Percentiles rank a stretch among this genome's conserved stretches.
phyloP scores from a whole-genome alignment of 1,140 invertebrate species.

The Brachionus plicatilis region DNA sequence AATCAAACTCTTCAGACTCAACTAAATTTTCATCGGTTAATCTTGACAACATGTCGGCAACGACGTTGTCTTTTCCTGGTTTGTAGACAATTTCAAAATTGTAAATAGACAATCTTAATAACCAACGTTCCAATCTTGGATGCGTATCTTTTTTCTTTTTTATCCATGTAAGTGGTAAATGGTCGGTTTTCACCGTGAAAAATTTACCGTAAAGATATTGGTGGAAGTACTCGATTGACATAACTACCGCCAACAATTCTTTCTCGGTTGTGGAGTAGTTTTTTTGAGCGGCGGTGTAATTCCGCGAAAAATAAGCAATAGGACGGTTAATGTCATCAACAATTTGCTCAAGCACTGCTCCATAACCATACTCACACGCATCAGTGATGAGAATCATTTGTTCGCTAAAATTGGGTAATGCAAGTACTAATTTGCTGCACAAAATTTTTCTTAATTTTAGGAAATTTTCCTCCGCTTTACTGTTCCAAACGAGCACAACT shows the following conservation, averaged over 20 bases:
- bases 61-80: slow-evolving; percentile 2
- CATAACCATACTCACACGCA: neutral
- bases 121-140: neutral
- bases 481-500: neutral
- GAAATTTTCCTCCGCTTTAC: neutral
- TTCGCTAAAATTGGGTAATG: slow-evolving; percentile 8
- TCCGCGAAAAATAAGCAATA: neutral
- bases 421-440: neutral
- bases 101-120: neutral
- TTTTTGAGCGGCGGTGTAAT: slow-evolving; percentile 8
- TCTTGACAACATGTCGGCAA: neutral
- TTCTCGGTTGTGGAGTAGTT: slow-evolving; percentile 49
- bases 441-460: neutral
- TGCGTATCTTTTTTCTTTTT: slow-evolving; percentile 43
- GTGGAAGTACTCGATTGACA: slow-evolving; percentile 52
- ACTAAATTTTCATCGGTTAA: neutral
- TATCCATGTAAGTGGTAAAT: slow-evolving; percentile 55
- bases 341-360: neutral
- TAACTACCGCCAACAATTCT: slow-evolving; percentile 52
- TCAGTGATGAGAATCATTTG: neutral
- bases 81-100: neutral
- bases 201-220: slow-evolving; percentile 53
- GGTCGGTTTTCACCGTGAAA: slow-evolving; percentile 58
- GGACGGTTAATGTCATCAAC: neutral
- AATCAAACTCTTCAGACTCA: neutral